Percentiles rank a stretch among this genome's conserved stretches.
Evolutionary conservation across 2,888 invertebrate genomes (phyloP).

Genomic region (Eupelmus urozonus): DNA sequence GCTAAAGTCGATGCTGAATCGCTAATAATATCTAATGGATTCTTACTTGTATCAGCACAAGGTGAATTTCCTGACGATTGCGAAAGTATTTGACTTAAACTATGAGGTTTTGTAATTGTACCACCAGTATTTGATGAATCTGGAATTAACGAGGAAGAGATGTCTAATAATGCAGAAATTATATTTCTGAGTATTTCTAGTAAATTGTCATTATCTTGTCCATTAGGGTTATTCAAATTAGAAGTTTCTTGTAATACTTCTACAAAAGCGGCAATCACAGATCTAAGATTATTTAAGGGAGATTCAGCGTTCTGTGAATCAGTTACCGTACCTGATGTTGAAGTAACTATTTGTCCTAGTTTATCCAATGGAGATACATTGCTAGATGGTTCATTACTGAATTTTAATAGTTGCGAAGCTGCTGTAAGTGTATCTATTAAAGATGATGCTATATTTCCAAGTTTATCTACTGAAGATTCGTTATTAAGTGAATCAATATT

Average conservation of each 20-base stretch:
- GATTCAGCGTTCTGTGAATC: background rate
- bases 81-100: no score
- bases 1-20: conserved; percentile 4
- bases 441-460: background rate
- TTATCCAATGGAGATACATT: background rate
- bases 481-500: background rate
- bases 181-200: no score
- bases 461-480: background rate
- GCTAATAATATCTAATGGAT: background rate
- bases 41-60: background rate
- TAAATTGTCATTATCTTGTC: no score
- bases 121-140: no score
- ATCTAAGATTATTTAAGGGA: background rate
- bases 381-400: background rate
- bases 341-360: background rate
- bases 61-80: background rate
- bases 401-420: background rate
- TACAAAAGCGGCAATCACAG: no score
- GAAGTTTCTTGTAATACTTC: background rate
- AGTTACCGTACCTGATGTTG: no score
- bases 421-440: conserved; percentile 11
- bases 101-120: no score
- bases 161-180: no score
- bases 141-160: no score
- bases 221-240: background rate